Base-by-base conservation (phyloP, 2,113 vertebrate species). In the Ranitomeya imitator region DNA sequence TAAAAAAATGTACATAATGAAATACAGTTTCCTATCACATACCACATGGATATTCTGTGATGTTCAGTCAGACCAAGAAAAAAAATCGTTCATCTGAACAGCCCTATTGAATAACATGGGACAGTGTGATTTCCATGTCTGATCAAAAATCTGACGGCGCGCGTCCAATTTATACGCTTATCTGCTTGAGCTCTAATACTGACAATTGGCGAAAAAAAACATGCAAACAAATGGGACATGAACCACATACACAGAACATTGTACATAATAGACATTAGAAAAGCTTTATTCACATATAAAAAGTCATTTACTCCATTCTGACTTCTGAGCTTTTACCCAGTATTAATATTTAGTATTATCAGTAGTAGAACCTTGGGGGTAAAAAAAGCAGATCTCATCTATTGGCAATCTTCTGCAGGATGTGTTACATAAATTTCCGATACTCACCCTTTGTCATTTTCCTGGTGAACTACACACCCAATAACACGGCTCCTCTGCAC, bases 251-350 rank as follows among this genome's bases (percentile, higher is more conserved):
- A 15, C 12, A 71, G 1, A 74, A 15, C 18, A 74, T 45, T 37
- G 71, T 45, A 74, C 21, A 11, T 52, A 15, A 80, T 18, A 23
- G 7, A 26, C 16, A 31, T 60, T 1, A 10, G 7, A 60, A 31
- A 54, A 31, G 4, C 55, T 80, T 80, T 80, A 80, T 80, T 80
- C 60, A n/a, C 57, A 78, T 76, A 21, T 19, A 45, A 78, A 79
- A 14, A 21, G 23, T 23, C 51, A n/a, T n/a, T 78, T 78, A 54
- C 15, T n/a, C 37, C 5, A 45, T 45, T 45, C 37, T 45, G 1
- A 45, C 26, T 31, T 31, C 26, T 31, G 26, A 31, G 26, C 26
- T 31, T 31, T 31, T 31, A 31, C 26, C 26, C 26, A 31, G 26
- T 31, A 31, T 45, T 45, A 45, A 45, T 45, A 45, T 45, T 45